Evolutionary conservation across 2,888 invertebrate genomes (phyloP).

Genomic region (Calliopum simillimum): DNA sequence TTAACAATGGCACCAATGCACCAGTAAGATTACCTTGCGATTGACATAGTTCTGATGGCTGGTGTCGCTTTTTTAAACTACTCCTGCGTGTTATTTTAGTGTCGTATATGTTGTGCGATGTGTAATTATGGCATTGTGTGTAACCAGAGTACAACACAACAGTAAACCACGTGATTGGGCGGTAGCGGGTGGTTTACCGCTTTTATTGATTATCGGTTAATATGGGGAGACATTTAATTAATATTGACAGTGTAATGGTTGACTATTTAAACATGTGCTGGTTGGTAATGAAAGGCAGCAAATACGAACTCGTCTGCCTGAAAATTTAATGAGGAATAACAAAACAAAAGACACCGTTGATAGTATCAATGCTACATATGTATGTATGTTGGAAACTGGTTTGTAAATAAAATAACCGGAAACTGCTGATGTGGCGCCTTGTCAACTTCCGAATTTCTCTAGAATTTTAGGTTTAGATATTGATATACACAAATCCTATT

Average conservation of each 20-base stretch:
- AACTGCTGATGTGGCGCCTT: too few species aligned
- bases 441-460: too few species aligned
- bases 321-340: too few species aligned
- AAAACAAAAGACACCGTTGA: too few species aligned
- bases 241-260: slow-evolving; percentile 7
- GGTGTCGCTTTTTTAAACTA: neutral
- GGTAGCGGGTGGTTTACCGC: neutral
- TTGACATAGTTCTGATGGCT: neutral
- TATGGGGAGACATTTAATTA: slow-evolving; percentile 7
- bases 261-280: neutral
- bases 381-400: slow-evolving; percentile 10
- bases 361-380: too few species aligned
- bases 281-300: slow-evolving; percentile 4
- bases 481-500: too few species aligned
- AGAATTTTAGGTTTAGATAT: too few species aligned
- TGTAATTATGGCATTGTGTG: too few species aligned
- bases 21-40: neutral
- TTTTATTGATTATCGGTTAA: slow-evolving; percentile 19
- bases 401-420: slow-evolving; percentile 9
- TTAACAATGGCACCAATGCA: too few species aligned
- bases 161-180: slow-evolving; percentile 6
- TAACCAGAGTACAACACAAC: neutral
- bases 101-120: too few species aligned
- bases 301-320: neutral
- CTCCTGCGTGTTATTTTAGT: neutral